phyloP scores from a whole-genome alignment of 2,888 invertebrate genomes.

The Antitype chi region DNA sequence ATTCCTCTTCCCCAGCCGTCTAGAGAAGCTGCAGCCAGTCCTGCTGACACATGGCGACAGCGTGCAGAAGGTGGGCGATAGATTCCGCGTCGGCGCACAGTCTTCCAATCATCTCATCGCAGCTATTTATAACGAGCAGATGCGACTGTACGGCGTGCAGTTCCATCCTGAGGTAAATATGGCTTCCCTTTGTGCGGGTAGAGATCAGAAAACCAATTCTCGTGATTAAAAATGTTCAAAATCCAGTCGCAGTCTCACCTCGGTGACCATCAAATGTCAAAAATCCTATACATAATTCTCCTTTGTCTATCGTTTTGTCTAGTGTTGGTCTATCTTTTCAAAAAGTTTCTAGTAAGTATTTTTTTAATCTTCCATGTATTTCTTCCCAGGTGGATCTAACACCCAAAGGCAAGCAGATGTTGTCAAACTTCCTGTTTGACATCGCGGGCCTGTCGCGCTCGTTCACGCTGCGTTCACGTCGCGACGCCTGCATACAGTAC shows the following conservation, averaged over 20 bases:
- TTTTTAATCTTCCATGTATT: neutral
- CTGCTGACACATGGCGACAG: conserved; percentile 99
- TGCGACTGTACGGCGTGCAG: conserved; percentile 98
- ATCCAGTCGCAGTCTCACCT: too few relatives aligned
- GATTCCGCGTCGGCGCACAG: conserved; percentile 96
- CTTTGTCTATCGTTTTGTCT: too few relatives aligned
- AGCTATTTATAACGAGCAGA: conserved; percentile 97
- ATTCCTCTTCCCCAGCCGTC: conserved; percentile 91
- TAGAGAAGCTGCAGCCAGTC: conserved; percentile 96
- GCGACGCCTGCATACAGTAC: conserved; percentile 97
- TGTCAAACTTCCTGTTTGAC: conserved; percentile 98
- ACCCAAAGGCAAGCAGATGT: conserved; percentile 96
- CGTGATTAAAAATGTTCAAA: too few relatives aligned
- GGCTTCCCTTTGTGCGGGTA: neutral
- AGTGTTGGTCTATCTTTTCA: neutral
- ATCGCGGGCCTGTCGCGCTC: conserved; percentile 96
- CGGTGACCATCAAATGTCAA: too few relatives aligned
- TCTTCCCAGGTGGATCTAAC: conserved; percentile 96
- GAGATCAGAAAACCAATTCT: neutral
- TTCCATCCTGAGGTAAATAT: conserved; percentile 93
- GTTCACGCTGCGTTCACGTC: conserved; percentile 97
- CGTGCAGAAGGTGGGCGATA: conserved; percentile 97
- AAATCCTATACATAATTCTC: too few relatives aligned
- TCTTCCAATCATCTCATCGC: conserved; percentile 95
- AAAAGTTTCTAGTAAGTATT: neutral